These are phyloP conservation scores for Rotaria macrura DNA, from an alignment of 2,888 invertebrate genomes.

Conservation along the genomic window DNA sequence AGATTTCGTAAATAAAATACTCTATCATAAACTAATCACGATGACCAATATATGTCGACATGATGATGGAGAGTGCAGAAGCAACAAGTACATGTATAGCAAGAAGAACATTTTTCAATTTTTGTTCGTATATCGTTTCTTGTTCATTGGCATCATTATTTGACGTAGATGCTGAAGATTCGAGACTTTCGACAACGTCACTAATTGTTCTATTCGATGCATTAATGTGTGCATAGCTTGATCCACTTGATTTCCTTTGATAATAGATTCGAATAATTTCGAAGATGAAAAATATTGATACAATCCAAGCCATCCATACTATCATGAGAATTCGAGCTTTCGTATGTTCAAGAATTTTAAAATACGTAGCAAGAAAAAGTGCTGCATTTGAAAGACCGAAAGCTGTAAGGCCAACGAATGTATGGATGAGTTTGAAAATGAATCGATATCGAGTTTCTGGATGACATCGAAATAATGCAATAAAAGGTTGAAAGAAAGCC, in stretches of 20 bases:
- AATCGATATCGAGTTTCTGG: conserved; percentile 42
- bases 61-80: neutral
- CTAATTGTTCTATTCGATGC: neutral
- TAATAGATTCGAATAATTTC: neutral
- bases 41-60: neutral
- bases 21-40: neutral
- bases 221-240: neutral
- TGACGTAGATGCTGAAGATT: neutral
- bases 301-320: neutral
- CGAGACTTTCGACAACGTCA: neutral
- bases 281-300: neutral
- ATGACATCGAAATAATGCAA: conserved; percentile 44
- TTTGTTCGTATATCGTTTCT: neutral
- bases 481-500: conserved; percentile 42
- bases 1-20: neutral
- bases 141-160: neutral
- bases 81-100: neutral
- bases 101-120: neutral
- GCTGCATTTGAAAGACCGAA: neutral
- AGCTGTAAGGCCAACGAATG: conserved; percentile 41
- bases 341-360: neutral
- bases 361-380: neutral
- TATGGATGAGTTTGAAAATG: conserved; percentile 49
- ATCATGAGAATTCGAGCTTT: neutral
- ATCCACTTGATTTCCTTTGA: neutral